Evolutionary conservation across 1,140 invertebrate species (phyloP).

Genomic region (Drosophila miranda): DNA sequence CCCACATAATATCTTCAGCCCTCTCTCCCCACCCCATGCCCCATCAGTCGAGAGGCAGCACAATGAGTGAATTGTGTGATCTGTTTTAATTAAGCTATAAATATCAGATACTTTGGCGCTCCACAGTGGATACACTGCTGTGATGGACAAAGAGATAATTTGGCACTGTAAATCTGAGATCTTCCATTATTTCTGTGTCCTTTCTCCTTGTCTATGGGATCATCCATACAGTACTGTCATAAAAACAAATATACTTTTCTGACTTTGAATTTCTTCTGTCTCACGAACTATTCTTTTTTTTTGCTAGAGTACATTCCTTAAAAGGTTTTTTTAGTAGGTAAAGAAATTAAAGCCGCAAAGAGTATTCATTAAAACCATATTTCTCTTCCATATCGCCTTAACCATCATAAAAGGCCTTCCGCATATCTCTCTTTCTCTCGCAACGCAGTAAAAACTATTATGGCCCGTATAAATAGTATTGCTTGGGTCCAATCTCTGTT

Average conservation of each 20-base stretch:
- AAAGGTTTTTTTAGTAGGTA: no score
- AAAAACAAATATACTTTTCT: no score
- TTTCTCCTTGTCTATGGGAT: no score
- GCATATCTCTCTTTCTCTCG: slow-evolving; percentile 15
- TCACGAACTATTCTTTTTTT: no score
- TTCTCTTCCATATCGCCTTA: slow-evolving; percentile 8
- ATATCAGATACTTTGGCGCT: slow-evolving; percentile 24
- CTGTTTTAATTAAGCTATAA: slow-evolving; percentile 48
- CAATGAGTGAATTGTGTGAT: slow-evolving; percentile 57
- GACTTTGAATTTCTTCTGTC: no score
- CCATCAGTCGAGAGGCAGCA: slow-evolving; percentile 16
- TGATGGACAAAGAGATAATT: slow-evolving; percentile 20
- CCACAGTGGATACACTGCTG: background rate
- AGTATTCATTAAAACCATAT: slow-evolving; percentile 1
- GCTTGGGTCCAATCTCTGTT: background rate
- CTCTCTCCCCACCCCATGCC: background rate
- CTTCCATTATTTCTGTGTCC: no score
- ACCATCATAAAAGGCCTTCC: slow-evolving; percentile 27
- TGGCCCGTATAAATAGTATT: slow-evolving; percentile 13
- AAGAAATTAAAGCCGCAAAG: background rate
- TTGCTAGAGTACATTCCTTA: no score
- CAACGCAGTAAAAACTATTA: slow-evolving; percentile 35
- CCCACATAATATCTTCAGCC: no score
- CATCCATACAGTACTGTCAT: no score
- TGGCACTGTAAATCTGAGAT: background rate